Evolutionary conservation across 1,140 invertebrate genomes (phyloP), one percentile per base, ranked within the genome.

Genomic region (Chymomyza costata): DNA sequence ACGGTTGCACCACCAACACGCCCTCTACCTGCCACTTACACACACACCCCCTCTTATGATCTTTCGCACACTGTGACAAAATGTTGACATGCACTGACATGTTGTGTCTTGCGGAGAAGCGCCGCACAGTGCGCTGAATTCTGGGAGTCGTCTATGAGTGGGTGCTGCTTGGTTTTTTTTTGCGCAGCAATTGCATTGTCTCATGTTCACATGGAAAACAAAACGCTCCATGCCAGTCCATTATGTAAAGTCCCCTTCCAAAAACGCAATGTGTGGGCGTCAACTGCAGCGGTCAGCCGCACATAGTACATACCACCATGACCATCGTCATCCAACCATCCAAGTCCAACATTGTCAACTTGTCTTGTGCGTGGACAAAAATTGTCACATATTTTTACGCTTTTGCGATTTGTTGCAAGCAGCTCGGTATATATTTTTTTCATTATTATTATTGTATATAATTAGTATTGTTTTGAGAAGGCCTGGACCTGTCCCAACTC

Each of bases 381-480:
- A 41, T 64, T 76, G 71, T 76, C 71, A 71, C 66, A 76, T 66
- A 78, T 70, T 78, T 76, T 78, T 76, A 76, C 70, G 71, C 71
- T 70, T 63, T 70, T 76, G 71, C 70, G 61, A 78, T 74, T 68
- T 74, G 60, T 51, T n/a, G 40, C 70, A 57, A 59, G 31, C 53
- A 53, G n/a, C 46, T 40, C 31, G 32, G 35, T 32, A 40, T 15
- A 41, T 30, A 50, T n/a, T n/a, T n/a, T 37, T 39, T 41, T 28
- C 34, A 35, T 7, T 34, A 18, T 31, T 43, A 15, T 15, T 39
- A 15, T 37, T n/a, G n/a, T n/a, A n/a, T n/a, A n/a, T n/a, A n/a
- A n/a, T 45, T 45, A 51, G 45, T 61, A 53, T 60, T 56, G 37
- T 44, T 14, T 28, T 18, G 17, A 39, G 44, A 38, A 46, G 55